phyloP scores from a whole-genome alignment of 2,888 invertebrate genomes.

The Tenthredo amoena region DNA sequence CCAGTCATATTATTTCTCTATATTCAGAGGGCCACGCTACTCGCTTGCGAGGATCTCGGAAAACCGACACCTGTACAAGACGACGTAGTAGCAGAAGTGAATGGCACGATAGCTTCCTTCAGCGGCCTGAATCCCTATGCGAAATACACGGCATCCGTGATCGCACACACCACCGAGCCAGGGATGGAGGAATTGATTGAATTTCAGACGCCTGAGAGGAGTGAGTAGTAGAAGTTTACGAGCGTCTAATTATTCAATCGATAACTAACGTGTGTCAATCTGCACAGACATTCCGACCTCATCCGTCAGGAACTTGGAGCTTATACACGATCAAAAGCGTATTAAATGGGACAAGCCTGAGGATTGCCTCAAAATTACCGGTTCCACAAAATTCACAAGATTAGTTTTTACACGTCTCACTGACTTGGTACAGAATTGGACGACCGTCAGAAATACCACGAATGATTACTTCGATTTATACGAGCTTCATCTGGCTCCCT shows the following conservation, averaged over 20 bases:
- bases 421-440: not conserved
- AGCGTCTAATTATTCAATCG: not conserved
- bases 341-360: slow-evolving; percentile 61
- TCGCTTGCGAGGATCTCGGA: not conserved
- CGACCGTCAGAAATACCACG: not conserved
- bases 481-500: not conserved
- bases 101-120: not conserved
- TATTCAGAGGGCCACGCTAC: not conserved
- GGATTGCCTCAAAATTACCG: slow-evolving; percentile 64
- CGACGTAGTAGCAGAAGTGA: not conserved
- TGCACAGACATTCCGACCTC: slow-evolving; percentile 62
- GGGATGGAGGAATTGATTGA: slow-evolving; percentile 38
- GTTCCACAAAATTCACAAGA: slow-evolving; percentile 56
- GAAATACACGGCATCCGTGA: slow-evolving; percentile 57
- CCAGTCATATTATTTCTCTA: slow-evolving; percentile 35
- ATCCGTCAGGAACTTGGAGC: slow-evolving; percentile 55
- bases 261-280: not conserved
- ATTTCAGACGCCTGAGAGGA: slow-evolving; percentile 51
- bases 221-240: slow-evolving; percentile 51
- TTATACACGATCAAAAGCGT: slow-evolving; percentile 14
- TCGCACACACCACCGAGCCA: slow-evolving; percentile 57
- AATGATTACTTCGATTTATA: not conserved
- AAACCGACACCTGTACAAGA: not conserved
- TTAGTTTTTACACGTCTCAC: slow-evolving; percentile 58
- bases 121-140: slow-evolving; percentile 60